phyloP scores from a whole-genome alignment of 2,797 vertebrate genomes.

The Sciurus carolinensis region DNA sequence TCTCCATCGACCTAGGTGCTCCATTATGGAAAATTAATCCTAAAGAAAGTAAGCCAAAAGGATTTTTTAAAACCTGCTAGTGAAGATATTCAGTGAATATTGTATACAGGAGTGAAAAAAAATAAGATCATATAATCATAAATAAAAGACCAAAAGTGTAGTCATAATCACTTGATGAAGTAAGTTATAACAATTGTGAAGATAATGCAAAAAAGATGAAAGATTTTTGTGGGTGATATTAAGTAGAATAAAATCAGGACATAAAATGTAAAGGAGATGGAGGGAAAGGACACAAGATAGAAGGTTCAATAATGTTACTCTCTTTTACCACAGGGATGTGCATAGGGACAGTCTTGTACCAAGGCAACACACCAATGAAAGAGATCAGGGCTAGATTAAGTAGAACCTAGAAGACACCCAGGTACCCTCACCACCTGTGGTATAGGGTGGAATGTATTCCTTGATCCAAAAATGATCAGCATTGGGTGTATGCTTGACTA shows the following conservation, averaged over 20 bases:
- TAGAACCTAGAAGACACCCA: not conserved
- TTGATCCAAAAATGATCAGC: slow-evolving; percentile 11
- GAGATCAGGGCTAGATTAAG: not conserved
- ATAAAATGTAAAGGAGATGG: not conserved
- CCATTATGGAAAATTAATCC: not conserved
- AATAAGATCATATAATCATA: not conserved
- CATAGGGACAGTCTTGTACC: not conserved
- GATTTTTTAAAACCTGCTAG: not conserved
- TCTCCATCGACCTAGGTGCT: not conserved
- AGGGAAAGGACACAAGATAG: not conserved
- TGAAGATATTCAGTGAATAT: slow-evolving; percentile 41
- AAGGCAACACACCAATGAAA: not conserved
- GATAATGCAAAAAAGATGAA: not conserved
- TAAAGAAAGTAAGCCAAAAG: not conserved
- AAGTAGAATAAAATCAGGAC: slow-evolving; percentile 44
- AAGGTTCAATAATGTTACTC: not conserved
- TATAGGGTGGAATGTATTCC: not conserved
- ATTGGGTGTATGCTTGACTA: not conserved
- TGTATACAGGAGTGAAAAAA: not conserved
- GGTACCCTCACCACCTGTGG: not conserved
- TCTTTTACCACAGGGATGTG: not conserved
- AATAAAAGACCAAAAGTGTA: slow-evolving; percentile 40
- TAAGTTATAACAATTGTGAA: slow-evolving; percentile 18
- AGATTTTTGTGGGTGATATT: not conserved
- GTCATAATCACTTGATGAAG: not conserved